Evolutionary conservation across 2,797 vertebrate genomes (phyloP).

Genomic region (Mareca strepera): DNA sequence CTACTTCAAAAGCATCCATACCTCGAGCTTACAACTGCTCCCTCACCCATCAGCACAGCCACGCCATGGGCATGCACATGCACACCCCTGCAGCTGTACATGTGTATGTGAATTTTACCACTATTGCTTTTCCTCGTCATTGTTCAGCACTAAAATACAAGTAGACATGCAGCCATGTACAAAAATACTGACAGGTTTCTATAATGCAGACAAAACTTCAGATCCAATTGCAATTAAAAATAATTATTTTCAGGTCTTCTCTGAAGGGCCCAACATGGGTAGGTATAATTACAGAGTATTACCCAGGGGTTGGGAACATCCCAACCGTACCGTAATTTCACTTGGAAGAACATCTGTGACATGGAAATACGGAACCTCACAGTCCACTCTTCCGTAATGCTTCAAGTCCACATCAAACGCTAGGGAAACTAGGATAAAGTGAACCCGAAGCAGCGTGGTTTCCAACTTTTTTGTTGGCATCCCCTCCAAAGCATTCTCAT

Average conservation of each 20-base stretch:
- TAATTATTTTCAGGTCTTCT: constrained; percentile 6
- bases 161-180: not conserved
- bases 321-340: not conserved
- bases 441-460: not conserved
- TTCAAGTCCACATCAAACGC: constrained; percentile 28
- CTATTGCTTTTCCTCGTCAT: not conserved
- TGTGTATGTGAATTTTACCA: not conserved
- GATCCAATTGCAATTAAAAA: constrained; percentile 16
- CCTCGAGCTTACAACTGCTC: not conserved
- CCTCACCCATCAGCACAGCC: not conserved
- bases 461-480: constrained; percentile 38
- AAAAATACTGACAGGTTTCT: not conserved
- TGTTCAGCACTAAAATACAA: not conserved
- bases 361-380: not conserved
- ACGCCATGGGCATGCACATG: fast-evolving
- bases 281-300: not conserved
- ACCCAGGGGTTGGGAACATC: not conserved
- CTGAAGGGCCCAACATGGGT: not conserved
- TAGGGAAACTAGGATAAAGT: not conserved
- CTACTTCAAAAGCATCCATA: not conserved
- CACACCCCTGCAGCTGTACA: not conserved
- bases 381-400: not conserved
- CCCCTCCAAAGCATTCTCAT: constrained; percentile 53
- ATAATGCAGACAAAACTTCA: not conserved
- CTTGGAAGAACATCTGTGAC: constrained; percentile 10